These are phyloP conservation scores for Nerophis ophidion DNA, from an alignment of 2,113 vertebrate genomes.

Conservation along the genomic window DNA sequence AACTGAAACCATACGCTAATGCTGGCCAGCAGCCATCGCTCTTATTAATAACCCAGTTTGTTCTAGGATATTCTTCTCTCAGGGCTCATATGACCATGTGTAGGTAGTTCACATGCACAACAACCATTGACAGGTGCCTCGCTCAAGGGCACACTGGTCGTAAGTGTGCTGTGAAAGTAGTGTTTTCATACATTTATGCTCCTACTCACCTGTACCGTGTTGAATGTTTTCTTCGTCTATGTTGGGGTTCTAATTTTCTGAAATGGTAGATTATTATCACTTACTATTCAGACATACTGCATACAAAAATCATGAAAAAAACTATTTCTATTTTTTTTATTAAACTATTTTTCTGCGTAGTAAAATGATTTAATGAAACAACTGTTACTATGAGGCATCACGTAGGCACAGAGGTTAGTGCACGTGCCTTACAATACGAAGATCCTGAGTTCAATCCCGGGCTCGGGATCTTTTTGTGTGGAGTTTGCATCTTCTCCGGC, in stretches of 20 bases:
- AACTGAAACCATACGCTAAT: neutral
- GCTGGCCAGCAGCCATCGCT: neutral
- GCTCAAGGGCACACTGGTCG: neutral
- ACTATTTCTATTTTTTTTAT: too few relatives aligned
- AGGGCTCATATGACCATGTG: neutral
- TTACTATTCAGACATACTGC: too few relatives aligned
- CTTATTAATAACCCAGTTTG: conserved; percentile 6
- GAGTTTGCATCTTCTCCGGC: too few relatives aligned
- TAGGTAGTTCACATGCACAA: neutral
- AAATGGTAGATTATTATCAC: too few relatives aligned
- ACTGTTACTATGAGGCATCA: too few relatives aligned
- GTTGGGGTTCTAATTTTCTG: neutral
- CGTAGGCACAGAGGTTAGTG: too few relatives aligned
- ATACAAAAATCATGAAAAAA: too few relatives aligned
- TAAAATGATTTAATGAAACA: too few relatives aligned
- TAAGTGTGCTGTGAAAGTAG: neutral
- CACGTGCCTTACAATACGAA: too few relatives aligned
- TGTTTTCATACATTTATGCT: neutral
- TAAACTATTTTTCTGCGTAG: too few relatives aligned
- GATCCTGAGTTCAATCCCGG: too few relatives aligned
- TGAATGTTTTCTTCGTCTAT: neutral
- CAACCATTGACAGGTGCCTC: neutral
- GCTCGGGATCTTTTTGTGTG: too few relatives aligned
- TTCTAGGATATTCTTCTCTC: neutral
- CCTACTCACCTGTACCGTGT: neutral